These are phyloP conservation scores for Ctena decussata DNA, from an alignment of 2,888 invertebrate genomes.

Conservation along the genomic window DNA sequence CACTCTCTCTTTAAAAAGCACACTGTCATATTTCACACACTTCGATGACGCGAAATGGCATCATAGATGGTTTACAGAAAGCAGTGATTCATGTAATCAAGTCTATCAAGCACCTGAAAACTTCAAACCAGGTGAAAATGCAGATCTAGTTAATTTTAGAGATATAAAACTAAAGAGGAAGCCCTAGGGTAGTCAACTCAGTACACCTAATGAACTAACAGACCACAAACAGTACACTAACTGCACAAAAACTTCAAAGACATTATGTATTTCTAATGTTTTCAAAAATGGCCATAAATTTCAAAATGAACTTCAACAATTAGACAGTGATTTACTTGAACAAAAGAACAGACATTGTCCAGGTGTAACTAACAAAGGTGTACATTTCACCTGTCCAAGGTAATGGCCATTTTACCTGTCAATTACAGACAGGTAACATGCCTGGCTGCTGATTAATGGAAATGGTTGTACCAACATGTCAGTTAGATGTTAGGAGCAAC, in stretches of 20 bases:
- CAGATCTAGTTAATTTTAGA: no score
- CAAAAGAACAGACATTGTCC: slow-evolving; percentile 4
- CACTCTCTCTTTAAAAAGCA: no score
- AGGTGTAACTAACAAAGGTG: slow-evolving; percentile 4
- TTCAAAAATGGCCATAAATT: slow-evolving; percentile 9
- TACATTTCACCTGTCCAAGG: slow-evolving; percentile 6
- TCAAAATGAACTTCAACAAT: background rate
- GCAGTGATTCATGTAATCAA: no score
- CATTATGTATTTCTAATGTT: background rate
- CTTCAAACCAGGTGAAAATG: no score
- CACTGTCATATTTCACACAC: no score
- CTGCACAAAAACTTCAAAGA: background rate
- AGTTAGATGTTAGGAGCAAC: background rate
- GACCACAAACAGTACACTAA: no score
- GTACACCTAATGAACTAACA: no score
- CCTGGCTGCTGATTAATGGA: background rate
- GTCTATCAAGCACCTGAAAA: no score
- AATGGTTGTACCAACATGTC: background rate
- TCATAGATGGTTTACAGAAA: no score
- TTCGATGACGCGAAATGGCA: no score
- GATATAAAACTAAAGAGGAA: no score
- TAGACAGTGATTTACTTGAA: slow-evolving; percentile 14
- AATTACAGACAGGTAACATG: slow-evolving; percentile 9
- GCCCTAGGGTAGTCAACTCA: no score
- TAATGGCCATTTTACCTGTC: slow-evolving; percentile 11